Evolutionary conservation across 2,888 invertebrate species (phyloP).

Genomic region (Eupithecia inturbata): DNA sequence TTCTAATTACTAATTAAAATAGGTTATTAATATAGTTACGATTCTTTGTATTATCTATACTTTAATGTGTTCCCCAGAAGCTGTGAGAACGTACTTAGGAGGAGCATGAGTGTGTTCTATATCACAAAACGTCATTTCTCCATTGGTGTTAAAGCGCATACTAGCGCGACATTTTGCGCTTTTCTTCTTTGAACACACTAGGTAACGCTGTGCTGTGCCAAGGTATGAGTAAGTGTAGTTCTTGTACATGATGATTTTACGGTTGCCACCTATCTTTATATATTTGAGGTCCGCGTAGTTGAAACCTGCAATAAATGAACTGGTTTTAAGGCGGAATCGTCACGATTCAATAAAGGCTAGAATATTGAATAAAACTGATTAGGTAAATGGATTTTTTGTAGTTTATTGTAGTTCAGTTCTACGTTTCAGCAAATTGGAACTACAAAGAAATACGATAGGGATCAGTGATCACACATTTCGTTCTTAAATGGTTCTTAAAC

Average conservation of each 20-base stretch:
- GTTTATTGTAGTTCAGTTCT: not conserved
- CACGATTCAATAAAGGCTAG: not conserved
- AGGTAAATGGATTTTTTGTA: too few relatives aligned
- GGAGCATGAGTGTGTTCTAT: constrained; percentile 21
- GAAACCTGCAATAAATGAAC: constrained; percentile 11
- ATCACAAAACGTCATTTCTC: constrained; percentile 13
- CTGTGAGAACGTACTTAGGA: constrained; percentile 8
- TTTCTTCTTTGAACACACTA: constrained; percentile 46
- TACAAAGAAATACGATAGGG: not conserved
- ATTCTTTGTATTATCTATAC: not conserved
- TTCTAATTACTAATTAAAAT: too few relatives aligned
- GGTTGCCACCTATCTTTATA: constrained; percentile 17
- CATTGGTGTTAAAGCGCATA: constrained; percentile 34
- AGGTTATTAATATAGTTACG: too few relatives aligned
- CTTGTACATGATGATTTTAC: constrained; percentile 27
- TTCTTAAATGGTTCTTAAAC: not conserved
- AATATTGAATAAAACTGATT: not conserved
- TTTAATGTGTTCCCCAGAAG: constrained; percentile 8
- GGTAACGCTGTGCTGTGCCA: not conserved
- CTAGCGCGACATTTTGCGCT: constrained; percentile 26
- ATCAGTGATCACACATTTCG: not conserved
- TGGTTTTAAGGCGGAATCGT: not conserved
- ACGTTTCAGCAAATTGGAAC: not conserved
- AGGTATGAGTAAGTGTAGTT: constrained; percentile 41
- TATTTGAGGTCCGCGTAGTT: not conserved